A percentile compares a stretch with the other conserved stretches of the same genome.
Evolutionary conservation across 2,797 vertebrate genomes (phyloP).

Genomic region (Semaprochilodus insignis): DNA sequence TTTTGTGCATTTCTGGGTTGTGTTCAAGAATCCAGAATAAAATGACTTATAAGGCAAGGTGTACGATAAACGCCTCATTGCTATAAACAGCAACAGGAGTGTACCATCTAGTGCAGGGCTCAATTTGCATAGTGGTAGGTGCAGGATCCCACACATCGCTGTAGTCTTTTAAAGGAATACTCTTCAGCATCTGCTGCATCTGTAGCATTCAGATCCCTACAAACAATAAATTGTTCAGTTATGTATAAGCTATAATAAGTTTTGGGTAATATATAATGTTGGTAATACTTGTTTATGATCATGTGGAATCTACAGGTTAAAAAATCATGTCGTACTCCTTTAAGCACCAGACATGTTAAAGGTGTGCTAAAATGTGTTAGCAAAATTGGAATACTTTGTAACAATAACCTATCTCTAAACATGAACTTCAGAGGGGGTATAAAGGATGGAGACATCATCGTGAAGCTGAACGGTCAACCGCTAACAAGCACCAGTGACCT

Average conservation of each 20-base stretch:
- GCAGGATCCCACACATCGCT: neutral
- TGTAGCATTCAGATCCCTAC: neutral
- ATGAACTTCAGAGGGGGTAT: conserved; percentile 85
- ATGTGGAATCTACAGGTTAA: neutral
- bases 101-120: too few species aligned
- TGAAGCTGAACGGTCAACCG: conserved; percentile 90
- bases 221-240: neutral
- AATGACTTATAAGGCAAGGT: too few species aligned
- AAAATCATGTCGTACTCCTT: neutral
- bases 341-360: neutral
- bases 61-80: too few species aligned
- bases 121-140: too few species aligned
- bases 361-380: neutral
- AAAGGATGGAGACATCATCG: conserved; percentile 90
- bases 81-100: too few species aligned
- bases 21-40: too few species aligned
- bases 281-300: neutral
- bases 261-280: neutral
- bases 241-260: neutral
- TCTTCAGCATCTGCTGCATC: neutral
- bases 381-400: neutral
- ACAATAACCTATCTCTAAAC: neutral
- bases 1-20: too few species aligned
- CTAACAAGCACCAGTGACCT: conserved; percentile 86
- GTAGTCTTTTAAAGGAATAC: neutral